Percentiles rank a stretch among this genome's conserved stretches.
phyloP scores from a whole-genome alignment of 1,140 invertebrate genomes.

The Zaprionus ornatus region DNA sequence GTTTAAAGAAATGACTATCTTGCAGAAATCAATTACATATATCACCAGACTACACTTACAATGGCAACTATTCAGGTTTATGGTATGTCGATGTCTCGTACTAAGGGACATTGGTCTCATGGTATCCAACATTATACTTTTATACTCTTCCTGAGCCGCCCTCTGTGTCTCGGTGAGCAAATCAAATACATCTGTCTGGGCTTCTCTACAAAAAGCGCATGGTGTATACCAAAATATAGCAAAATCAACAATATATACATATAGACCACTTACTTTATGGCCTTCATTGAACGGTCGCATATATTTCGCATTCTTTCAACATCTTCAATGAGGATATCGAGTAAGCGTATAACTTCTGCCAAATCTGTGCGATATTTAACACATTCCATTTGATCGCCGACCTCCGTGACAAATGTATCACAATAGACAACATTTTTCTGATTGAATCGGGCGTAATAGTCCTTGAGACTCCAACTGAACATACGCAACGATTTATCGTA shows the following conservation, averaged over 20 bases:
- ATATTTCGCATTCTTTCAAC: conserved; percentile 27
- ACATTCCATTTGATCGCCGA: conserved; percentile 22
- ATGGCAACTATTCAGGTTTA: background rate
- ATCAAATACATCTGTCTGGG: conserved; percentile 43
- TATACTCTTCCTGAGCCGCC: background rate
- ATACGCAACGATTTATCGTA: conserved; percentile 6
- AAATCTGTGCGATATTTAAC: conserved; percentile 55
- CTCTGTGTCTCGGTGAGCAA: conserved; percentile 28
- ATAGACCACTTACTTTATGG: conserved; percentile 29
- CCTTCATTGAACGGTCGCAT: conserved; percentile 36
- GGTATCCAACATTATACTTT: conserved; percentile 4
- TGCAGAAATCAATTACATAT: background rate
- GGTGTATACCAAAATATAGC: background rate
- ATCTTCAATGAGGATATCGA: conserved; percentile 27
- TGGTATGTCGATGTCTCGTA: too few relatives aligned
- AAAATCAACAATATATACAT: background rate
- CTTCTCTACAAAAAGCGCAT: conserved; percentile 33
- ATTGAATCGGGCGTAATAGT: conserved; percentile 46
- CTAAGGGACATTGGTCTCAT: too few relatives aligned
- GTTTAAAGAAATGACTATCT: background rate
- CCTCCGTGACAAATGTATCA: conserved; percentile 34
- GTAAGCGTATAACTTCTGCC: conserved; percentile 39
- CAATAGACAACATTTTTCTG: conserved; percentile 32
- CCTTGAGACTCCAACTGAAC: conserved; percentile 55
- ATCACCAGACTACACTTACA: conserved; percentile 19